Conservation (phyloP, 1,140 invertebrate species). For the Leucophenga varia region DNA sequence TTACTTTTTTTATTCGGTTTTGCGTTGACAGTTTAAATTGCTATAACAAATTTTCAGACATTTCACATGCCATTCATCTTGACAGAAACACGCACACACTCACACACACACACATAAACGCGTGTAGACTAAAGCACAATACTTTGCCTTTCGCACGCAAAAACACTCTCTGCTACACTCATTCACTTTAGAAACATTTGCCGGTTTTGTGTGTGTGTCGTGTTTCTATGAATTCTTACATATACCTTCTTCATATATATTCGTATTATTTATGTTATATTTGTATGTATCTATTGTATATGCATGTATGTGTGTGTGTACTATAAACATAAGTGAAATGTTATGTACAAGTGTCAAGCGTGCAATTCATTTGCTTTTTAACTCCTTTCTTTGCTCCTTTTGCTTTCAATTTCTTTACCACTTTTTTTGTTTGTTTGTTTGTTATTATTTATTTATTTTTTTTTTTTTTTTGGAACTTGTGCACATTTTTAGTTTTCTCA, state of each 20-base stretch:
- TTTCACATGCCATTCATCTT: conserved; percentile 42
- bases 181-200: no score
- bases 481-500: conserved; percentile 7
- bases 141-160: no score
- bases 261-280: no score
- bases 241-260: no score
- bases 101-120: conserved; percentile 30
- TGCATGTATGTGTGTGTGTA: no score
- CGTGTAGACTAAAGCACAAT: no score
- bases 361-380: no score
- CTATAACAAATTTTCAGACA: conserved; percentile 53
- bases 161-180: no score
- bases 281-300: no score
- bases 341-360: conserved; percentile 49
- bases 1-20: conserved; percentile 54
- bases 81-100: conserved; percentile 10
- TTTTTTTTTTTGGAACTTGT: no score
- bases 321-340: conserved; percentile 51
- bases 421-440: conserved; percentile 19
- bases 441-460: conserved; percentile 7
- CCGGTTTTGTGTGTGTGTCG: no score
- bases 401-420: conserved; percentile 19
- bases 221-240: no score
- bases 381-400: conserved; percentile 30
- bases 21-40: conserved; percentile 52